These are phyloP conservation scores for Limonius californicus DNA, from an alignment of 1,140 invertebrate species.

Conservation along the genomic window DNA sequence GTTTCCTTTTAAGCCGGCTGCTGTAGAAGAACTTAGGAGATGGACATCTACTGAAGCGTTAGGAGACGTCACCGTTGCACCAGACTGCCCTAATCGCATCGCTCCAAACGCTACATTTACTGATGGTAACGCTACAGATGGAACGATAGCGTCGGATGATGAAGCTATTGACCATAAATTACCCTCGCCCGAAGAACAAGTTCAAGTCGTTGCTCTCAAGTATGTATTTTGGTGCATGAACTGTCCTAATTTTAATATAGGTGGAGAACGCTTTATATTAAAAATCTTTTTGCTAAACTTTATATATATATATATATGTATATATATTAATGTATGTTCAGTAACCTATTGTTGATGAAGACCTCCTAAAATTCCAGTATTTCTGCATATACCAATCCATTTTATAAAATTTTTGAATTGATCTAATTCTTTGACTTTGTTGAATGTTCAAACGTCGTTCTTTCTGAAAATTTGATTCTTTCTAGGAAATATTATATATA, in stretches of 20 bases:
- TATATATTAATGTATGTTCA: no score
- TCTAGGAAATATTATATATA: no score
- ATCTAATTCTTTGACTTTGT: no score
- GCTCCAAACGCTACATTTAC: slow-evolving; percentile 47
- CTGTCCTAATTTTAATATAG: background rate
- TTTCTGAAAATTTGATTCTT: no score
- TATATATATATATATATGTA: no score
- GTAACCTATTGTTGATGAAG: no score
- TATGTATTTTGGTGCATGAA: slow-evolving; percentile 48
- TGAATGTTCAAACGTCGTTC: no score
- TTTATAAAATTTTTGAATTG: no score
- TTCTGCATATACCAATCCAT: no score
- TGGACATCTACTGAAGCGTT: slow-evolving; percentile 81
- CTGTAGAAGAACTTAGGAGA: slow-evolving; percentile 71
- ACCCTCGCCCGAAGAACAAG: slow-evolving; percentile 78
- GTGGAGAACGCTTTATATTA: no score
- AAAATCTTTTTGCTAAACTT: no score
- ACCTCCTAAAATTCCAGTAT: no score
- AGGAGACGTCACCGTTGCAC: slow-evolving; percentile 73
- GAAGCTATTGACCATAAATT: slow-evolving; percentile 74
- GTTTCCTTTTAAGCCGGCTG: slow-evolving; percentile 62
- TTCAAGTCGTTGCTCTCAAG: slow-evolving; percentile 74
- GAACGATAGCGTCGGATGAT: slow-evolving; percentile 55
- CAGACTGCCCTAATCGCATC: slow-evolving; percentile 64
- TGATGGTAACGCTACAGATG: slow-evolving; percentile 53